Evolutionary conservation across 2,888 invertebrate genomes (phyloP).

Genomic region (Germaria angustata): DNA sequence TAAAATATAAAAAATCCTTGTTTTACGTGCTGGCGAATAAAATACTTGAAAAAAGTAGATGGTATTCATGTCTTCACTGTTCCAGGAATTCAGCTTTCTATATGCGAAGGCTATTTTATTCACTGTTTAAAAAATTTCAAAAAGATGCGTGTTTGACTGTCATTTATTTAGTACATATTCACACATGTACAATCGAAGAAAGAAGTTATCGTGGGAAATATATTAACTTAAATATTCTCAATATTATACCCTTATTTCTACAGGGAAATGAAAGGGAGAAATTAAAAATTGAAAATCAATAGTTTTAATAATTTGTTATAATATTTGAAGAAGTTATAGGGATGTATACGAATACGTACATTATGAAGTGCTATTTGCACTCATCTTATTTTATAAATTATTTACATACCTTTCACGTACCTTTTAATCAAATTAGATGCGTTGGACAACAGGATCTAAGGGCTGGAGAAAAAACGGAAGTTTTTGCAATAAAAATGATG

Average conservation of each 20-base stretch:
- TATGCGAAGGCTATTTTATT: constrained; percentile 6
- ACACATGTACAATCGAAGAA: background rate
- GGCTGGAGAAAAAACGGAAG: no score
- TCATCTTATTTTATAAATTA: no score
- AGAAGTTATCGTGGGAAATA: constrained; percentile 21
- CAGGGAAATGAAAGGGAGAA: background rate
- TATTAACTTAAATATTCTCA: no score
- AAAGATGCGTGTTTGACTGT: background rate
- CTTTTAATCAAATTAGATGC: no score
- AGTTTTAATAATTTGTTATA: background rate
- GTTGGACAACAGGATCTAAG: no score
- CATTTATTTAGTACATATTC: background rate
- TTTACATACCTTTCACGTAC: no score
- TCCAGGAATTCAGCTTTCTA: background rate
- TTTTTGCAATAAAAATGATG: no score
- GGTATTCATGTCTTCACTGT: constrained; percentile 49
- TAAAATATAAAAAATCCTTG: constrained; percentile 5
- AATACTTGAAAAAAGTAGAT: constrained; percentile 26
- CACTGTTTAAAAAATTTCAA: background rate
- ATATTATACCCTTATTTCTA: background rate
- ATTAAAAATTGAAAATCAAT: background rate
- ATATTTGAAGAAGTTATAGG: background rate
- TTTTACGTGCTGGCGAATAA: constrained; percentile 48
- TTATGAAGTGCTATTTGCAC: no score
- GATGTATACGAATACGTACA: no score